These are phyloP conservation scores for Clarias gariepinus DNA, from an alignment of 2,113 vertebrate genomes.

Conservation along the genomic window DNA sequence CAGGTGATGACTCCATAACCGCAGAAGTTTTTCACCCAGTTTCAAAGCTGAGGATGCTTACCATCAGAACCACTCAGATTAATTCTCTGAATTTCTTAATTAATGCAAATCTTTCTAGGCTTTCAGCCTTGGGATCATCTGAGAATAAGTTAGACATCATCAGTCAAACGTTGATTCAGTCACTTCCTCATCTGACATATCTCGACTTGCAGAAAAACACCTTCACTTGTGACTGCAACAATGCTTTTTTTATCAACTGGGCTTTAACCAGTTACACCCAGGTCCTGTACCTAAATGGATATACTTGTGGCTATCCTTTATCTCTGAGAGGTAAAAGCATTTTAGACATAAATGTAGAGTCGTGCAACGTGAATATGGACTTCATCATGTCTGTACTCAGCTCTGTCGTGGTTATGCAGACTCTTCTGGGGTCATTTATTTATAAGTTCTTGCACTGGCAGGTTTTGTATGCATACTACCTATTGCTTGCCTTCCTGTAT, in stretches of 20 bases:
- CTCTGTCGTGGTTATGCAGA: slow-evolving; percentile 35
- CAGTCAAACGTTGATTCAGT: neutral
- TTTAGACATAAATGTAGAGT: too few species aligned
- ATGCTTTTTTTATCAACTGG: too few species aligned
- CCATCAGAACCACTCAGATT: slow-evolving; percentile 58
- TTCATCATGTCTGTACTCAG: slow-evolving; percentile 64
- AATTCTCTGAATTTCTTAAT: slow-evolving; percentile 67
- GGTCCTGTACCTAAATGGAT: slow-evolving; percentile 66
- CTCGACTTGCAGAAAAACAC: too few species aligned
- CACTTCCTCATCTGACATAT: too few species aligned
- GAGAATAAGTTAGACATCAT: slow-evolving; percentile 64
- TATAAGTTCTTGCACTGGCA: slow-evolving; percentile 69
- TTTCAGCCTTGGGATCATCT: slow-evolving; percentile 63
- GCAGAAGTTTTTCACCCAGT: slow-evolving; percentile 62
- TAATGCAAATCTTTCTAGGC: slow-evolving; percentile 56
- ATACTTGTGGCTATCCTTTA: slow-evolving; percentile 69
- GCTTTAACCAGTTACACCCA: slow-evolving; percentile 59
- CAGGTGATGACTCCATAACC: too few species aligned
- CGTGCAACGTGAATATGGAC: neutral
- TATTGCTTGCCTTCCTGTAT: slow-evolving; percentile 66
- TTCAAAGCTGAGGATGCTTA: slow-evolving; percentile 61
- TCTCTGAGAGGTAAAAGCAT: slow-evolving; percentile 56
- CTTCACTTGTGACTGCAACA: too few species aligned
- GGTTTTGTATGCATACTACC: slow-evolving; percentile 69
- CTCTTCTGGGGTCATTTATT: slow-evolving; percentile 59